Evolutionary conservation across 1,140 invertebrate species (phyloP).

Genomic region (Neuroterus valhalla): DNA sequence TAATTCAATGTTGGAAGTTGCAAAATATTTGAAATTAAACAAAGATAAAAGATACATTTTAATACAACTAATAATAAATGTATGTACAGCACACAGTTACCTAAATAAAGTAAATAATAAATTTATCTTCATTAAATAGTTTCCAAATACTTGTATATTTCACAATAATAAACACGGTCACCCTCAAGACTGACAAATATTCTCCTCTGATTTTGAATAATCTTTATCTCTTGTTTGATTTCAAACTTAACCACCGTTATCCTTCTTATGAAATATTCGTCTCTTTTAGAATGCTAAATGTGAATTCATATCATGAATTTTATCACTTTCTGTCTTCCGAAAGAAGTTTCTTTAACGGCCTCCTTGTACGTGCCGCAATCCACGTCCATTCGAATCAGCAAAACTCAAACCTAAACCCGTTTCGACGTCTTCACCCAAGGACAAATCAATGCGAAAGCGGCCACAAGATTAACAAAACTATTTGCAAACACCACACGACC

Average conservation of each 20-base stretch:
- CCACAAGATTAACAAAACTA: background rate
- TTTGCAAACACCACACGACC: slow-evolving; percentile 1
- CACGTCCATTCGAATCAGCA: background rate
- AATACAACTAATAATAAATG: too few relatives aligned
- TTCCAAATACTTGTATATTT: too few relatives aligned
- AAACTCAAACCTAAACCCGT: background rate
- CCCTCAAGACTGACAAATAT: too few relatives aligned
- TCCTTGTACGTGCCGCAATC: background rate
- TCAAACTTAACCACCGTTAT: too few relatives aligned
- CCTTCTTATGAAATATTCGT: background rate
- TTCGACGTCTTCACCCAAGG: background rate
- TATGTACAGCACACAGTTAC: too few relatives aligned
- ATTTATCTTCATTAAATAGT: too few relatives aligned
- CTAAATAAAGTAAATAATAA: too few relatives aligned
- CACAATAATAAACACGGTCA: too few relatives aligned
- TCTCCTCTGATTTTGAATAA: too few relatives aligned
- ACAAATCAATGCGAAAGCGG: background rate
- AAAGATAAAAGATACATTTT: background rate
- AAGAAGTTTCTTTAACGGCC: background rate
- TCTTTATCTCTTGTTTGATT: too few relatives aligned
- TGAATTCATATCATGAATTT: background rate
- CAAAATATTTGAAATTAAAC: background rate
- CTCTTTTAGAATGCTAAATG: background rate
- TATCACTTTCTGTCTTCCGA: background rate
- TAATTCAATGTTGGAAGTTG: background rate